Conservation (phyloP, 2,888 invertebrate species). For the Corbicula japonica region DNA sequence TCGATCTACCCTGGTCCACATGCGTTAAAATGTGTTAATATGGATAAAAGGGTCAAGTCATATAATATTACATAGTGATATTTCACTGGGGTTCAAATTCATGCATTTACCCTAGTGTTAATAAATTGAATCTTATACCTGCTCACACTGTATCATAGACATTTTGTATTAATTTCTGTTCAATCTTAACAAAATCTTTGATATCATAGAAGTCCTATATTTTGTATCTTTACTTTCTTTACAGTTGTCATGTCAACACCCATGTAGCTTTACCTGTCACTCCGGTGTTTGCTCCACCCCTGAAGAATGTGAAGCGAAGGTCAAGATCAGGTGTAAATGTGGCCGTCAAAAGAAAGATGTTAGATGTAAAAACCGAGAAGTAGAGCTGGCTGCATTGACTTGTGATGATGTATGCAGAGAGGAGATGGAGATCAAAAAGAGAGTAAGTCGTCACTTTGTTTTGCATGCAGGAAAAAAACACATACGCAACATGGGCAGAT, state of each 20-base stretch:
- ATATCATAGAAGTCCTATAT: not conserved
- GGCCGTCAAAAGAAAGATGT: slow-evolving; percentile 92
- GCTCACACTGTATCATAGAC: not conserved
- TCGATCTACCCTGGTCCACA: no score
- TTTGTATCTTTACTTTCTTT: slow-evolving; percentile 36
- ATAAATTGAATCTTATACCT: not conserved
- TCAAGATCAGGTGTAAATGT: slow-evolving; percentile 93
- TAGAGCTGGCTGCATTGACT: slow-evolving; percentile 74
- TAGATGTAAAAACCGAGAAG: slow-evolving; percentile 88
- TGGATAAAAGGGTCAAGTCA: not conserved
- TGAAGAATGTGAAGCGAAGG: slow-evolving; percentile 92
- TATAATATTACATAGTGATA: not conserved
- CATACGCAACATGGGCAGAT: not conserved
- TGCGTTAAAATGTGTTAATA: no score
- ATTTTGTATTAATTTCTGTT: no score
- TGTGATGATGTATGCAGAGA: slow-evolving; percentile 83
- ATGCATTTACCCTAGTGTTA: not conserved
- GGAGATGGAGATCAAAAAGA: slow-evolving; percentile 74
- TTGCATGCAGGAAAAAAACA: not conserved
- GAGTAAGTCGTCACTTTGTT: slow-evolving; percentile 84
- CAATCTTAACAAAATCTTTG: no score
- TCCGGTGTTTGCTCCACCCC: slow-evolving; percentile 84
- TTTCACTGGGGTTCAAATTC: not conserved
- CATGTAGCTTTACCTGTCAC: slow-evolving; percentile 87
- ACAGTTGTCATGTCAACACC: slow-evolving; percentile 94